These are phyloP conservation scores for Creontiades dilutus DNA, from an alignment of 2,888 invertebrate species.

Conservation along the genomic window DNA sequence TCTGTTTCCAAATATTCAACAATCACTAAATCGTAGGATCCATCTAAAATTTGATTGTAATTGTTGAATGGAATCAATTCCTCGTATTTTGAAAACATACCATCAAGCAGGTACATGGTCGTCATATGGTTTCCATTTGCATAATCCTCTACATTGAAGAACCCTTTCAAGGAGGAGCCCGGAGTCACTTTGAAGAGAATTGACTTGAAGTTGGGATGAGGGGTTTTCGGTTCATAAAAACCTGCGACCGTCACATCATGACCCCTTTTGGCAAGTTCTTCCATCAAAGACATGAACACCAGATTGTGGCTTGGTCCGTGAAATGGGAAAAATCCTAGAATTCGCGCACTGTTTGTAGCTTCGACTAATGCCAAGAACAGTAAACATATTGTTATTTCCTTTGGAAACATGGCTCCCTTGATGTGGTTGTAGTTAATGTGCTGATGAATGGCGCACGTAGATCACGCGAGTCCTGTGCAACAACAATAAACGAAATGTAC, in stretches of 20 bases:
- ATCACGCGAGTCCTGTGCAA: no score
- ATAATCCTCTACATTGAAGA: neutral
- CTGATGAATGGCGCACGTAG: no score
- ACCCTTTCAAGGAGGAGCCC: constrained; percentile 9
- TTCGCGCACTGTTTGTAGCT: neutral
- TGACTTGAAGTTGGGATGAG: constrained; percentile 59
- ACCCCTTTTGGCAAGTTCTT: constrained; percentile 70
- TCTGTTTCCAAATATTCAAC: constrained; percentile 87
- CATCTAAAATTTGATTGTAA: neutral
- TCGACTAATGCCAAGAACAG: no score
- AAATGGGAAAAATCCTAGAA: constrained; percentile 65
- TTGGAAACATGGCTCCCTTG: no score
- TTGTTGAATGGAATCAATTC: neutral
- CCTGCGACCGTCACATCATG: constrained; percentile 71
- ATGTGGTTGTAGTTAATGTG: no score
- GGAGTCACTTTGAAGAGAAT: constrained; percentile 30
- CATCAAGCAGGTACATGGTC: constrained; percentile 47
- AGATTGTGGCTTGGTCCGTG: constrained; percentile 62
- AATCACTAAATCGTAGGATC: constrained; percentile 83
- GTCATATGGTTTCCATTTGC: neutral
- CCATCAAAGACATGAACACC: constrained; percentile 57
- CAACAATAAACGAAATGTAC: no score
- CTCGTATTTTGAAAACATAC: constrained; percentile 51
- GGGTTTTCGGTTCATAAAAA: constrained; percentile 58
- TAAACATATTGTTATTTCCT: no score